These are phyloP conservation scores for Sterna hirundo DNA, from an alignment of 2,113 vertebrate genomes.

Conservation along the genomic window DNA sequence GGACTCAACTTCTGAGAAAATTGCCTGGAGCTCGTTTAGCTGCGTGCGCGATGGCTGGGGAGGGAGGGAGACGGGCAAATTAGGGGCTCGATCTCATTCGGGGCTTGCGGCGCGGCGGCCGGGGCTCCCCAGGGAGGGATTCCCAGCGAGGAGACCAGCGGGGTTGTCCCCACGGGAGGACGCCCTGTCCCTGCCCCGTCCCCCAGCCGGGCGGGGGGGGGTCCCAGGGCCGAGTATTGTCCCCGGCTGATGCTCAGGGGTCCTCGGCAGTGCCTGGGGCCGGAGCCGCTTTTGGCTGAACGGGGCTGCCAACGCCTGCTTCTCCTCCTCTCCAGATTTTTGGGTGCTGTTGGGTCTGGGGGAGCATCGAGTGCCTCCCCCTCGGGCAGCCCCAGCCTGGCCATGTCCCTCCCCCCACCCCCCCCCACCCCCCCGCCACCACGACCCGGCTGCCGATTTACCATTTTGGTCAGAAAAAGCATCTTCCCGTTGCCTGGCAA, in stretches of 20 bases:
- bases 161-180: neutral
- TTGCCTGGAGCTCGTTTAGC: conserved; percentile 32
- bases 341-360: too few species aligned
- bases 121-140: neutral
- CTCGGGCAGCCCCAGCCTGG: neutral
- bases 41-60: accelerated
- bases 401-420: neutral
- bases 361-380: neutral
- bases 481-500: conserved; percentile 60
- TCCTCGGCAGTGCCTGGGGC: neutral
- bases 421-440: too few species aligned
- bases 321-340: neutral
- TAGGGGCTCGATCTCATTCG: accelerated
- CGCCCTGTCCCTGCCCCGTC: neutral
- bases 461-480: conserved; percentile 30
- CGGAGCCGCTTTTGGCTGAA: neutral
- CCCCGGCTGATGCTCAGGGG: accelerated
- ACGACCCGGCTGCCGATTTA: neutral
- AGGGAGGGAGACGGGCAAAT: neutral
- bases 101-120: accelerated
- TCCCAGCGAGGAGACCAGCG: accelerated
- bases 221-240: accelerated
- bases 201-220: neutral
- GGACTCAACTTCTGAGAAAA: conserved; percentile 28
- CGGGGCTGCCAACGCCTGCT: accelerated